phyloP scores from a whole-genome alignment of 2,797 vertebrate genomes.

The Thamnophis elegans region DNA sequence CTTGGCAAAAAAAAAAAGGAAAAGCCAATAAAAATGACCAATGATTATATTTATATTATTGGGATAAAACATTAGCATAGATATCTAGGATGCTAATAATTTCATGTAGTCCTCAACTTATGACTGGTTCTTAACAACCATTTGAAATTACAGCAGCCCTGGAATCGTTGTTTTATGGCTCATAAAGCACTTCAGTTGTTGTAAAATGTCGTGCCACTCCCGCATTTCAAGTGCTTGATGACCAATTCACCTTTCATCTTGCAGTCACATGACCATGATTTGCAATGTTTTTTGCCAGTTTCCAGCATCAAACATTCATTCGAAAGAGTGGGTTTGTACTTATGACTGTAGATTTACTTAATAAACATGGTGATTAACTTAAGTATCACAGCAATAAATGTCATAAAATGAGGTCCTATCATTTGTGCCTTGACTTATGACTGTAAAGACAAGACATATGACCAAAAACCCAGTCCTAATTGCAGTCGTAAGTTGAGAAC shows the following conservation, averaged over 20 bases:
- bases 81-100: neutral
- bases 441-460: neutral
- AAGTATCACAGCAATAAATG: neutral
- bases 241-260: neutral
- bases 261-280: neutral
- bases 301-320: neutral
- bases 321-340: neutral
- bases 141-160: neutral
- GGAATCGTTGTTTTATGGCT: neutral
- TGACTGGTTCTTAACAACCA: neutral
- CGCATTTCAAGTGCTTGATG: neutral
- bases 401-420: neutral
- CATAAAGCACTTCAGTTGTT: neutral
- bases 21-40: neutral
- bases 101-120: neutral
- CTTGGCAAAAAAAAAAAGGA: neutral
- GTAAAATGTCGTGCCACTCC: neutral
- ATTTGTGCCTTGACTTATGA: neutral
- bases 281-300: neutral
- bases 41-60: neutral
- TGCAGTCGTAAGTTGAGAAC: neutral
- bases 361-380: neutral
- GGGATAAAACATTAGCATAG: neutral
- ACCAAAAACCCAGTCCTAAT: neutral
- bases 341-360: neutral